Evolutionary conservation across 2,888 invertebrate species (phyloP).

Genomic region (Chaetogeoica ovagalla): DNA sequence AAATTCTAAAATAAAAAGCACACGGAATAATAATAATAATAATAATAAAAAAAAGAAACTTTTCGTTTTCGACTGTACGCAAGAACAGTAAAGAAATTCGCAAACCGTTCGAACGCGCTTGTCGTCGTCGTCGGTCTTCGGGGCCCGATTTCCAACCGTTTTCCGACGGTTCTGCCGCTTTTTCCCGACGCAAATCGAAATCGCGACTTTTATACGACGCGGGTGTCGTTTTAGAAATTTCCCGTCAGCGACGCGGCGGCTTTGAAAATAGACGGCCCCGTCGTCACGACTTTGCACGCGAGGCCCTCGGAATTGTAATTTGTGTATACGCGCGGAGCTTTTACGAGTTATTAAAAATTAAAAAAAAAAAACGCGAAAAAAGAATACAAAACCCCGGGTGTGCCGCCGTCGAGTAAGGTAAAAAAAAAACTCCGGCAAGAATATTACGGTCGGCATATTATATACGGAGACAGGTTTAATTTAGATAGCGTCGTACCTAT

Average conservation of each 20-base stretch:
- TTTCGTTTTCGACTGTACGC: too few relatives aligned
- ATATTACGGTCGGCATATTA: slow-evolving; percentile 9
- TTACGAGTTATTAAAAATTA: slow-evolving; percentile 41
- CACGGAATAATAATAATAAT: too few relatives aligned
- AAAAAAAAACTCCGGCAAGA: not conserved
- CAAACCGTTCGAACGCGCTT: not conserved
- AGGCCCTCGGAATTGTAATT: slow-evolving; percentile 3
- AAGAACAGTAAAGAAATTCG: not conserved
- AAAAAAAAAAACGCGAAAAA: slow-evolving; percentile 21
- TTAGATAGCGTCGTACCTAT: slow-evolving; percentile 17
- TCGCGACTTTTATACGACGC: too few relatives aligned
- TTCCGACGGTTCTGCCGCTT: not conserved
- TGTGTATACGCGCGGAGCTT: slow-evolving; percentile 1
- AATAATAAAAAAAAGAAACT: too few relatives aligned
- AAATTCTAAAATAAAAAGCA: too few relatives aligned
- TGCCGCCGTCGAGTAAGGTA: not conserved
- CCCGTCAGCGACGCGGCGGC: too few relatives aligned
- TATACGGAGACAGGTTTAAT: slow-evolving; percentile 34
- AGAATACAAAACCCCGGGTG: slow-evolving; percentile 17
- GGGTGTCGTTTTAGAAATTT: too few relatives aligned
- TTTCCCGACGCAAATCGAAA: slow-evolving; percentile 37
- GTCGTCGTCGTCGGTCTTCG: not conserved
- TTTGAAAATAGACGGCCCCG: too few relatives aligned
- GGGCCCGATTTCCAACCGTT: slow-evolving; percentile 34
- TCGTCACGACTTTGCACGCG: too few relatives aligned